Base-by-base conservation (phyloP, 2,797 vertebrate genomes). In the Threskiornis aethiopicus region DNA sequence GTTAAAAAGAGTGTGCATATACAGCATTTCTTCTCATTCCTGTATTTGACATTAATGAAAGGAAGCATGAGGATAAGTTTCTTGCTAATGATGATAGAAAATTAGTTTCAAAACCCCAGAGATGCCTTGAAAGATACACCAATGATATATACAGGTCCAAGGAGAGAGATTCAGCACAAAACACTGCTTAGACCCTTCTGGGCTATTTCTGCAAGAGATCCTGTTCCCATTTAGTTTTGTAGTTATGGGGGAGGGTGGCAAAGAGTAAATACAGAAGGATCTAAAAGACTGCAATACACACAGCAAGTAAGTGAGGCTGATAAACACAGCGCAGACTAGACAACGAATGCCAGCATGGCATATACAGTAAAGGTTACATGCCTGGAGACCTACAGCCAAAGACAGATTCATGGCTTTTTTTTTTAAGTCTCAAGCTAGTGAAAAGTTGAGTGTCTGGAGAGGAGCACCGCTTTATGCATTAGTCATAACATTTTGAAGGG, bases 1-100 rank as follows among this genome's bases (percentile, higher is more conserved):
- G 94, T 91, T 97, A 94, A 96, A 96, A 97, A 94, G 96, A 95
- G 90, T 39, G 85, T 97, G 95, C 83, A 78, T 76, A 64, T 92
- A 94, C 89, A 72, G 96, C 31, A 55, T 69, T 95, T 94, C 92
- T 95, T 96, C 95, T 95, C 94, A 86, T 93, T 96, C 84, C 92
- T 87, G 41, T 88, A n/a, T 95, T 94, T 96, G 97, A 94, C 96
- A 96, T 97, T 98, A 98, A 98, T 98, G 97, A 98, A 98, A 95
- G 95, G 95, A 97, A 98, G 93, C 96, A 97, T 2, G 17, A 96
- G 97, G 97, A 86, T 95, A 97, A 71, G 78, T 95, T 98, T 97
- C 97, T 97, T 44, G 9, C 96, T 98, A 98, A 98, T 98, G 98
- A 98, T 97, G 87, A 87, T 93, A 87, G 97, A 96, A 98, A 98